These are phyloP conservation scores for Semicossyphus pulcher DNA, from an alignment of 2,113 vertebrate species.

Conservation along the genomic window DNA sequence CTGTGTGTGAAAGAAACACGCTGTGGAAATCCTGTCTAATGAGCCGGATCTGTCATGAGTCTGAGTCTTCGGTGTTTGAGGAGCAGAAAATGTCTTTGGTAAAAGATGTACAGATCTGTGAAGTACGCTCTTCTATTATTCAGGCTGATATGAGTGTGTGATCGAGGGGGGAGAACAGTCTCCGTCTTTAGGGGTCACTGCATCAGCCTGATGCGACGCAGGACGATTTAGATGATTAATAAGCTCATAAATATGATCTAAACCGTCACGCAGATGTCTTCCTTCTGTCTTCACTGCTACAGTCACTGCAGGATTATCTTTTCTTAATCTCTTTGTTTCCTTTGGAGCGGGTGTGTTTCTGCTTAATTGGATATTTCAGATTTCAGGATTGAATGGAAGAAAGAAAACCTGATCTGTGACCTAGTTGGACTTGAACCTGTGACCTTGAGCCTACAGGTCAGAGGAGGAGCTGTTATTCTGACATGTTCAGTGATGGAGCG, in stretches of 20 bases:
- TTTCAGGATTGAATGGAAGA: slow-evolving; percentile 6
- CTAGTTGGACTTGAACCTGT: no score
- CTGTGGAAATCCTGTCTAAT: no score
- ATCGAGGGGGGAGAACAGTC: slow-evolving; percentile 3
- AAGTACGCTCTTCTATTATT: background rate
- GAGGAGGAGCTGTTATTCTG: no score
- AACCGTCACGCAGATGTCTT: background rate
- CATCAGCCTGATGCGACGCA: slow-evolving; percentile 27
- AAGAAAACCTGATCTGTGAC: no score
- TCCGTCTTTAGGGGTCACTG: slow-evolving; percentile 14
- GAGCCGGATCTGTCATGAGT: background rate
- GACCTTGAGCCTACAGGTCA: no score
- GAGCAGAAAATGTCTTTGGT: background rate
- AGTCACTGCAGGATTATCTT: slow-evolving; percentile 13
- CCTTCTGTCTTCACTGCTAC: background rate
- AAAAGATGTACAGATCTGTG: background rate
- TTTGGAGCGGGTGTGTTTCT: slow-evolving; percentile 26
- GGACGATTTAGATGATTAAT: slow-evolving; percentile 35
- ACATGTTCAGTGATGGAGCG: no score
- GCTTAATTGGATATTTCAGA: slow-evolving; percentile 29
- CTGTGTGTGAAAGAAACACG: background rate
- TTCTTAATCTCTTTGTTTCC: slow-evolving; percentile 5
- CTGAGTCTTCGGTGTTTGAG: background rate
- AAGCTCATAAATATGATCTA: slow-evolving; percentile 19
- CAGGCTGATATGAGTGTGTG: slow-evolving; percentile 1